These are phyloP conservation scores for Adelosebastes latens DNA, from an alignment of 2,797 vertebrate species.

Conservation along the genomic window DNA sequence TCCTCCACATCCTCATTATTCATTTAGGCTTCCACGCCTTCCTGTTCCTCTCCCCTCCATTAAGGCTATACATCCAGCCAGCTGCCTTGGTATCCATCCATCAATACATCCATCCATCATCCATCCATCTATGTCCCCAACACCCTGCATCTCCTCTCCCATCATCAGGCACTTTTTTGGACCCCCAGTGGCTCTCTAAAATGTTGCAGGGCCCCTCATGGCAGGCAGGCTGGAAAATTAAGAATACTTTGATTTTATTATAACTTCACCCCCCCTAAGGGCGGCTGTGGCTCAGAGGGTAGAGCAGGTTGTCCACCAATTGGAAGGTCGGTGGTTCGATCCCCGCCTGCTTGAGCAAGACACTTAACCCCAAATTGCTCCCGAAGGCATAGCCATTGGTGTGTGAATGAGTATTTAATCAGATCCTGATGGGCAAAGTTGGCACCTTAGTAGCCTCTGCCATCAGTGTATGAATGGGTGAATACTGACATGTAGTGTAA, in stretches of 20 bases:
- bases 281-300: no score
- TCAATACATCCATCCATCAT: conserved; percentile 11
- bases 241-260: not conserved
- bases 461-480: no score
- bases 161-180: conserved; percentile 24
- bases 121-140: conserved; percentile 18
- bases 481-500: no score
- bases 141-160: conserved; percentile 7
- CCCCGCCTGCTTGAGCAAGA: no score
- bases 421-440: no score
- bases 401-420: no score
- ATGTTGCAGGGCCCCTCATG: not conserved
- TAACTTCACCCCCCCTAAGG: not conserved
- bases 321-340: no score
- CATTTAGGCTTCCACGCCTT: conserved; percentile 57
- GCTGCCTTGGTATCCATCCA: conserved; percentile 18
- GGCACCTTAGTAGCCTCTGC: no score
- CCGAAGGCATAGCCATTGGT: no score
- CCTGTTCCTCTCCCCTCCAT: not conserved
- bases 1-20: conserved; percentile 69
- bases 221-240: not conserved
- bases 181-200: conserved; percentile 8
- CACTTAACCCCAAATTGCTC: no score
- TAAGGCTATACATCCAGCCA: not conserved
- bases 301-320: no score